Evolutionary conservation across 2,888 invertebrate genomes (phyloP), one percentile per base, ranked within the genome.

Genomic region (Iselma pallidipennis): DNA sequence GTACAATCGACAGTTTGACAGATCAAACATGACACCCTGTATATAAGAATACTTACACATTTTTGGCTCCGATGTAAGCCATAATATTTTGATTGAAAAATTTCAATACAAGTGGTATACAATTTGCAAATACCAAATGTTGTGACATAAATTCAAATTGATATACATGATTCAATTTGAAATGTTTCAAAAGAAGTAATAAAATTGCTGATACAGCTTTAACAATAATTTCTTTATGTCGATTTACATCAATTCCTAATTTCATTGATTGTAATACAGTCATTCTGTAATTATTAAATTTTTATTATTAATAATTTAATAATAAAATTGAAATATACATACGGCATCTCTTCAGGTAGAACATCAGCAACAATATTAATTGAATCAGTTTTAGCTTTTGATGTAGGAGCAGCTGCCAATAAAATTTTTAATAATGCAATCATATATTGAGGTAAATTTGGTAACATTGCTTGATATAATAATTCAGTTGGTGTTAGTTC

Each of bases 121-220:
- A 99, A 81, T 99, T 99, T 61, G 98, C 98, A 83, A 98, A 98
- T 9, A 99, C 97, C 71, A 99, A 85, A 83, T 99, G 98, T 82
- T 99, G 98, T 1, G 96, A 95, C 91, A 98, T 95, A 79, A 95
- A 98, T 83, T 99, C 99, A 85, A 98, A 99, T 83, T 99, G 99
- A 81, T 98, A 99, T 50, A 98, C 88, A 83, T 99, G 99, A 83
- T 98, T 99, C 49, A 92, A 79, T 83, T 98, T 98, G 76, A 98
- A 96, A 84, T 99, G 98, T 83, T 99, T 99, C 68, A 99, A 83
- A 56, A 98, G 87, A 9, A 98, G 84, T 61, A 99, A 82, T 57
- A 98, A 84, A 71, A 98, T 93, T 14, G 92, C 93, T 48, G 95
- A 94, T 0, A 95, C 91, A 12, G 97, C 93, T 85, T 99, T 99